Base-by-base conservation (phyloP, 2,888 invertebrate species). In the Archips xylosteana region DNA sequence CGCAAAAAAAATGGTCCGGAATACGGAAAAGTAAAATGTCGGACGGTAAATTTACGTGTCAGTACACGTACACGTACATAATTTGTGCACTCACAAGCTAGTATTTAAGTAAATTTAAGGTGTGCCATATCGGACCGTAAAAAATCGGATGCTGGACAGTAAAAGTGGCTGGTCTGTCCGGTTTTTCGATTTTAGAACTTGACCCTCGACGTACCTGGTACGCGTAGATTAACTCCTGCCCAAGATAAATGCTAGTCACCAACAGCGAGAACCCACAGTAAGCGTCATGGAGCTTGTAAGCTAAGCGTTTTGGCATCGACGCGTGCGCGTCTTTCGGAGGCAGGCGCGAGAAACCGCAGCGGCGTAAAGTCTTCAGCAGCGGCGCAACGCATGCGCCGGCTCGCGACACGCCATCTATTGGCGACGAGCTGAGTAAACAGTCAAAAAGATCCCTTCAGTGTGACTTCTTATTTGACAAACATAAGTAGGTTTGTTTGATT, bases 141-240 rank as follows among this genome's bases (percentile, higher is more conserved):
- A 23, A 23, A 23, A 23, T 23, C 23, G 23, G 23, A 23, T 23
- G 1, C 23, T 1, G 23, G 23, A 23, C 23, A 23, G 23, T 23
- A 23, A 23, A 23, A 23, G 23, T 23, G 23, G 23, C 23, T 23
- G 23, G 23, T 23, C 23, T 23, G 23, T 23, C 23, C 1, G 23
- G 23, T 23, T 23, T 23, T 23, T 23, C 23, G 23, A 23, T 23
- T 23, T 23, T 23, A 23, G 23, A 23, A 23, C 0, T 23, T 23
- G 23, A 1, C 23, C 23, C 23, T 0, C 3, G 8, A 36, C 12
- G n/a, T 66, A 82, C 88, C 83, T 83, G 83, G 65, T 86, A 88
- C 0, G 90, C 89, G 74, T 88, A 88, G 23, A 87, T 75, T 57
- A 81, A 77, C 78, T 90, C 85, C 78, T 88, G 89, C 60, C 83